phyloP scores from a whole-genome alignment of 2,888 invertebrate species.

The Agonopterix heracliana region DNA sequence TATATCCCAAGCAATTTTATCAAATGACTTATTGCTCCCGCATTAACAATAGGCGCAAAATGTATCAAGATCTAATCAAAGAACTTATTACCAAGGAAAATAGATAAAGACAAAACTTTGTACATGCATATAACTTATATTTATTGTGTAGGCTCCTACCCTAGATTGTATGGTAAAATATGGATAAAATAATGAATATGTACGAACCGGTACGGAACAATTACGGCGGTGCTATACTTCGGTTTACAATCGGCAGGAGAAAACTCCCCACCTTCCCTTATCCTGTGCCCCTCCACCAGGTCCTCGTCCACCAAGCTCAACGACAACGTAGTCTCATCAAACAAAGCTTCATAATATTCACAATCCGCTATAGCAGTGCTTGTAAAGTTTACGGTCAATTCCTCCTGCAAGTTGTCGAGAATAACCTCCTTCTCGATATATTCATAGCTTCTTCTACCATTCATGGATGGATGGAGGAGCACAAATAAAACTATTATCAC shows the following conservation, averaged over 20 bases:
- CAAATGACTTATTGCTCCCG: too few species aligned
- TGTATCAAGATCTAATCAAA: too few species aligned
- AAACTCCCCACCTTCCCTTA: constrained; percentile 62
- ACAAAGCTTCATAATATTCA: constrained; percentile 50
- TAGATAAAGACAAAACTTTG: too few species aligned
- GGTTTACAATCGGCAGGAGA: constrained; percentile 58
- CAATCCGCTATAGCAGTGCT: constrained; percentile 47
- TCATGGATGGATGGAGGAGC: constrained; percentile 47
- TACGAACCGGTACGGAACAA: constrained; percentile 83
- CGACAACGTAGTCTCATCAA: constrained; percentile 50
- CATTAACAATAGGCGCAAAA: too few species aligned
- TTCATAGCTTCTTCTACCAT: constrained; percentile 49
- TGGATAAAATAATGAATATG: too few species aligned
- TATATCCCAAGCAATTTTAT: too few species aligned
- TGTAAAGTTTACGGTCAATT: constrained; percentile 61
- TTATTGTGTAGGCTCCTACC: too few species aligned
- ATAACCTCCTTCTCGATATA: constrained; percentile 63
- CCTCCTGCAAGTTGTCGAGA: constrained; percentile 50
- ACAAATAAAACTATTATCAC: constrained; percentile 35
- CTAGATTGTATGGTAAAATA: too few species aligned
- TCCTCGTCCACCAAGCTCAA: constrained; percentile 48
- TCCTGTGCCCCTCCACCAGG: constrained; percentile 48
- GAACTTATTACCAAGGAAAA: too few species aligned
- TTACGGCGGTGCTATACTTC: constrained; percentile 84
- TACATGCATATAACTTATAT: too few species aligned